Conservation (phyloP, 2,888 invertebrate genomes). For the Lochmaea capreae region DNA sequence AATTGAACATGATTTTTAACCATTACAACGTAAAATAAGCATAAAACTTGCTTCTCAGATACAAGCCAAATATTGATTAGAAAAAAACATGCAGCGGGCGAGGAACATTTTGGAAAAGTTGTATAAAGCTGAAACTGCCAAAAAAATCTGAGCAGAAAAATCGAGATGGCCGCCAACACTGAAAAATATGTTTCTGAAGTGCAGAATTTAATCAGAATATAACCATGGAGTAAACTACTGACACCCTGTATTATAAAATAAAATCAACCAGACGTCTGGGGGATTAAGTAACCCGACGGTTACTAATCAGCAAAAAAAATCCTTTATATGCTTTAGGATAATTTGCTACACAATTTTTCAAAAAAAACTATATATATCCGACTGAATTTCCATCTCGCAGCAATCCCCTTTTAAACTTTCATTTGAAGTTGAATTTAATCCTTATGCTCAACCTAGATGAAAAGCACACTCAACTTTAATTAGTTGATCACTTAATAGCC, state of each 20-base stretch:
- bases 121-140: too few relatives aligned
- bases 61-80: slow-evolving; percentile 42
- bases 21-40: not conserved
- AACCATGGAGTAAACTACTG: too few relatives aligned
- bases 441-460: slow-evolving; percentile 20
- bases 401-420: not conserved
- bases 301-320: too few relatives aligned
- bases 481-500: slow-evolving; percentile 33
- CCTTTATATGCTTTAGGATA: too few relatives aligned
- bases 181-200: too few relatives aligned
- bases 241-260: too few relatives aligned
- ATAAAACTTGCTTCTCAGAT: not conserved
- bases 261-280: too few relatives aligned
- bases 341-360: not conserved
- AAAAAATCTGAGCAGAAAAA: too few relatives aligned
- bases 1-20: not conserved
- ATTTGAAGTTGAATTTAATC: slow-evolving; percentile 6
- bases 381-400: not conserved
- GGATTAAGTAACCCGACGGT: too few relatives aligned
- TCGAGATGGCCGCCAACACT: too few relatives aligned
- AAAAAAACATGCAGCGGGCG: slow-evolving; percentile 40
- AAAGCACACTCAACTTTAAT: slow-evolving; percentile 27
- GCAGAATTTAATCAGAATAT: too few relatives aligned
- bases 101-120: too few relatives aligned
- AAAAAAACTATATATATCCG: not conserved